phyloP scores from a whole-genome alignment of 2,797 vertebrate species.

The Pelochelys cantorii region DNA sequence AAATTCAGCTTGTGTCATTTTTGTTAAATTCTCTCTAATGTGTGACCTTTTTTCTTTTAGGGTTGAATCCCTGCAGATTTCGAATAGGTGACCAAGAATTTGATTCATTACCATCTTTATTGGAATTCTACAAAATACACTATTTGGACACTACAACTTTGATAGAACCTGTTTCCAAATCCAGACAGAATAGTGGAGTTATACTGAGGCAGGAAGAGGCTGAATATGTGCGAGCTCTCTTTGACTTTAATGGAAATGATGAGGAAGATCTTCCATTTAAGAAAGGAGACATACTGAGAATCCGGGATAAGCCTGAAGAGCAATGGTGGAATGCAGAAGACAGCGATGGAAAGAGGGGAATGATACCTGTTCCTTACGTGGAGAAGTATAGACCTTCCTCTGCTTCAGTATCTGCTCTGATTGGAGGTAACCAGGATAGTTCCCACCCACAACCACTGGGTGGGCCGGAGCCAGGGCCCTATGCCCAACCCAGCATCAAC shows the following conservation, averaged over 20 bases:
- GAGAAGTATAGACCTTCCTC: constrained; percentile 95
- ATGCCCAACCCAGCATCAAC: constrained; percentile 94
- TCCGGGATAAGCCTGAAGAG: constrained; percentile 98
- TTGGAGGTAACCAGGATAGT: constrained; percentile 92
- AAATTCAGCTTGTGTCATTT: background rate
- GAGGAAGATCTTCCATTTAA: constrained; percentile 98
- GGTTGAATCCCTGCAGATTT: constrained; percentile 88
- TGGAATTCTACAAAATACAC: constrained; percentile 99
- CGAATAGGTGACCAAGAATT: constrained; percentile 99
- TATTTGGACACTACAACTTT: constrained; percentile 99
- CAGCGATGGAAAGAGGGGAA: constrained; percentile 92
- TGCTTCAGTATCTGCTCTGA: constrained; percentile 84
- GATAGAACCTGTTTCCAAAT: constrained; percentile 95
- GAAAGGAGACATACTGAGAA: constrained; percentile 94
- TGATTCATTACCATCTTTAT: constrained; percentile 93
- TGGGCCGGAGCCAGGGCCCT: constrained; percentile 94
- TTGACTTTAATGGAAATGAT: constrained; percentile 98
- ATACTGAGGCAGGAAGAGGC: constrained; percentile 90
- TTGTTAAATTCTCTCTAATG: constrained; percentile 36
- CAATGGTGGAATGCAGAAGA: constrained; percentile 99
- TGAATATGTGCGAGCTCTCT: constrained; percentile 95
- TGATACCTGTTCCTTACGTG: constrained; percentile 98
- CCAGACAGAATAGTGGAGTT: constrained; percentile 88
- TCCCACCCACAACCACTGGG: constrained; percentile 89
- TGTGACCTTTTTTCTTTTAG: constrained; percentile 77